Base-by-base conservation (phyloP, 1,140 invertebrate species). In the Magallana angulata region DNA sequence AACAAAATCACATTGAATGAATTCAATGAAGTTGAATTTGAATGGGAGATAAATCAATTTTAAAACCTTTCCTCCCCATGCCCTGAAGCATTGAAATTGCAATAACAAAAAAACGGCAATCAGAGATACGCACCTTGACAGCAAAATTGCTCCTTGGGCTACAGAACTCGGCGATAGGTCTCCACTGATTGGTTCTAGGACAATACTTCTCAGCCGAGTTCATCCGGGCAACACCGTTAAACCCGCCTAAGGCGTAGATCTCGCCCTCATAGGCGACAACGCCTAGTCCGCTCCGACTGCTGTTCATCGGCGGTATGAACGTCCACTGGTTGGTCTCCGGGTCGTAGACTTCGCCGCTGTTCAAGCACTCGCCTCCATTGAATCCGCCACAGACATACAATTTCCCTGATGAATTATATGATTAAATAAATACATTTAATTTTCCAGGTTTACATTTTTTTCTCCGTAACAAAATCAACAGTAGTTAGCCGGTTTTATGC, bases 301-400 rank as follows among this genome's bases (percentile, higher is more conserved):
- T 97, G 36, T 96, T 95, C 98, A 98, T 98, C 7, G 96, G 96
- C 12, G 96, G 95, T 81, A 98, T 96, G 89, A 97, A 95, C 0
- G 97, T 97, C 98, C 98, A 99, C 90, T 97, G 96, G 94, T 98
- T 97, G 0, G 96, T 96, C 14, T 96, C 95, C 0, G 97, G 97
- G 94, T 98, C 97, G 94, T 98, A 99, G 71, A 96, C 96, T 94
- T 99, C 98, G 0, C 96, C 97, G 1, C 97, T 97, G 93, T 97
- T 97, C 94, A 98, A 95, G 92, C 97, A 98, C 91, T 98, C 97
- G 85, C 96, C 96, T 0, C 98, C 98, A 94, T 98, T 98, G 94
- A 98, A 99, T 0, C 98, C 98, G 24, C 97, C 97, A 76, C 96
- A 97, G 58, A 95, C 93, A 85, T 93, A 95, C 36, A 95, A 88